Evolutionary conservation across 1,140 invertebrate species (phyloP).

Genomic region (Zaprionus ghesquierei): DNA sequence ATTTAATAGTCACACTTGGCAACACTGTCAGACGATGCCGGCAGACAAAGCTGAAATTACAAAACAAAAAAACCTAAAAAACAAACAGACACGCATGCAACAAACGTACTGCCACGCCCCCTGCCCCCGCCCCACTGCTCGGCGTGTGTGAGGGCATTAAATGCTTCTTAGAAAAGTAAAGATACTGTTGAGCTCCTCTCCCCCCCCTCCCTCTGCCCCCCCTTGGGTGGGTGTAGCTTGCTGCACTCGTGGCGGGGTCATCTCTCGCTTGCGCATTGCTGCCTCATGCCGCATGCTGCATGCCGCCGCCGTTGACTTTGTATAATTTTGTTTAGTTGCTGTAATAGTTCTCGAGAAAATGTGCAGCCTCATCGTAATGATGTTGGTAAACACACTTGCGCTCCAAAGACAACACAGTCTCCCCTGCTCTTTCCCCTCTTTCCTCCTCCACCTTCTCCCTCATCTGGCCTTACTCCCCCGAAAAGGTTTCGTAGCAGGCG

Average conservation of each 20-base stretch:
- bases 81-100: slow-evolving; percentile 58
- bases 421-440: not conserved
- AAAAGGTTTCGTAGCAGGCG: slow-evolving; percentile 60
- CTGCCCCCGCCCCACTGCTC: not conserved
- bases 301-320: slow-evolving; percentile 27
- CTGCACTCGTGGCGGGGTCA: not conserved
- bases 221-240: slow-evolving; percentile 26
- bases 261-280: not conserved
- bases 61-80: slow-evolving; percentile 43
- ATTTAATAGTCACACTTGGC: slow-evolving; percentile 81
- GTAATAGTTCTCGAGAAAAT: slow-evolving; percentile 76
- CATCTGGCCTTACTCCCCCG: not conserved
- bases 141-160: slow-evolving; percentile 59
- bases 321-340: slow-evolving; percentile 71
- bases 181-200: slow-evolving; percentile 48
- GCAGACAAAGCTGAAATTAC: slow-evolving; percentile 62
- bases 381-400: slow-evolving; percentile 66
- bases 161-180: slow-evolving; percentile 76
- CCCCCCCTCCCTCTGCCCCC: not conserved
- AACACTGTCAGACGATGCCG: slow-evolving; percentile 27
- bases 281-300: slow-evolving; percentile 15
- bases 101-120: slow-evolving; percentile 21
- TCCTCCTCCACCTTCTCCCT: not conserved
- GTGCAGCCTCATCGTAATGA: slow-evolving; percentile 74
- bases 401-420: not conserved